These are phyloP conservation scores for Noctua janthe DNA, from an alignment of 2,888 invertebrate genomes.

Conservation along the genomic window DNA sequence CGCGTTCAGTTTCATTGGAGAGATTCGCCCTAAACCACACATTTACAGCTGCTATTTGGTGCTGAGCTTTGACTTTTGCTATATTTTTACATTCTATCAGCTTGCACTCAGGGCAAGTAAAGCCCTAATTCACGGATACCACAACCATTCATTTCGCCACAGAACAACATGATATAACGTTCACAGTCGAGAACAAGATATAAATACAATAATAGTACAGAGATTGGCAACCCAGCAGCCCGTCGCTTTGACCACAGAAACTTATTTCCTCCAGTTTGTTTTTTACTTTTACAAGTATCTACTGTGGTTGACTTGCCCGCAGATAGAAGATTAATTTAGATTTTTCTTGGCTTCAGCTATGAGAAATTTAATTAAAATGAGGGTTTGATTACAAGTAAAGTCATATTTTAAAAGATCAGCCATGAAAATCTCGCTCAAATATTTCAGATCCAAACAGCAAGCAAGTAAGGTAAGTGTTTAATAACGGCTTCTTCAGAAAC, in stretches of 20 bases:
- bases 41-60: not conserved
- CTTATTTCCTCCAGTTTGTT: conserved; percentile 20
- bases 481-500: conserved; percentile 8
- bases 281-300: conserved; percentile 31
- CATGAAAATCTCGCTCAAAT: not conserved
- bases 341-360: too few relatives aligned
- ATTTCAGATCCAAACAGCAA: not conserved
- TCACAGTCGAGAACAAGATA: not conserved
- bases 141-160: conserved; percentile 14
- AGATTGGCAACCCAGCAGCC: conserved; percentile 15
- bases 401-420: not conserved
- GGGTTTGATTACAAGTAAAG: not conserved
- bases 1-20: not conserved
- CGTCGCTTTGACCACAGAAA: conserved; percentile 33
- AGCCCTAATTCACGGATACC: conserved; percentile 2
- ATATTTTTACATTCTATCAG: too few relatives aligned
- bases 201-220: conserved; percentile 20
- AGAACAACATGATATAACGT: not conserved
- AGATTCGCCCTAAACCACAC: not conserved
- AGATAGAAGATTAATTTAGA: conserved; percentile 12
- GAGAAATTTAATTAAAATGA: not conserved
- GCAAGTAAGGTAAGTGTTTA: not conserved
- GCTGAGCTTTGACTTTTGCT: not conserved
- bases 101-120: not conserved
- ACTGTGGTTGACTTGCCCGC: conserved; percentile 1